Evolutionary conservation across 1,140 invertebrate genomes (phyloP), one percentile per base, ranked within the genome.

Genomic region (Triops longicaudatus): DNA sequence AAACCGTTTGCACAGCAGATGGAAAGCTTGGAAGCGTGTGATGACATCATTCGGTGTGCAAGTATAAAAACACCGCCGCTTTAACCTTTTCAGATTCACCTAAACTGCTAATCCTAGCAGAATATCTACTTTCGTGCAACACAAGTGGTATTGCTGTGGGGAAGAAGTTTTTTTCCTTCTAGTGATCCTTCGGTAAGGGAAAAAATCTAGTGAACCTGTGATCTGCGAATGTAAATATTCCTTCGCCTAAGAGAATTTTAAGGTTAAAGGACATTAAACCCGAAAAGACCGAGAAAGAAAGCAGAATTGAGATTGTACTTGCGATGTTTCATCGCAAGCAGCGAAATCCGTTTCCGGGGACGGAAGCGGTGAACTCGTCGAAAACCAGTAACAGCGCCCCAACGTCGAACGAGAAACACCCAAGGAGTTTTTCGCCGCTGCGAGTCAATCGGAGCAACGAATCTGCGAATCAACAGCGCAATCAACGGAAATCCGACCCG

Each of bases 251-350:
- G 14, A 63, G 22, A 1, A 17, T n/a, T 14, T 17, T 6, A 17
- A 63, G 6, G 50, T n/a, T 14, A 63, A 22, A 22, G 50, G 7
- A 63, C 17, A n/a, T 63, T 50, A 6, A n/a, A 6, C 9, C 50
- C 22, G 5, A 63, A 63, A 22, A 14, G 50, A 1, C 14, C 14
- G 22, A 63, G 0, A 14, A 63, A 63, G 22, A 63, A 4, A 37
- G 31, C n/a, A n/a, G 31, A 37, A 37, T 37, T 37, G 31, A 37
- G 31, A 37, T 37, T 4, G 7, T 37, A 22, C 22, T 0, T 63
- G 50, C 9, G 2, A 75, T 75, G 74, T 75, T 75, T 26, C 74
- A 75, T 42, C 74, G 74, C 26, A 75, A 75, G 74, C 74, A 42
- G 12, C 74, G 74, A 12, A 41, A 75, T 43, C 74, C 26, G 28